Base-by-base conservation (phyloP, 2,797 vertebrate genomes). In the Ptychobarbus kaznakovi region DNA sequence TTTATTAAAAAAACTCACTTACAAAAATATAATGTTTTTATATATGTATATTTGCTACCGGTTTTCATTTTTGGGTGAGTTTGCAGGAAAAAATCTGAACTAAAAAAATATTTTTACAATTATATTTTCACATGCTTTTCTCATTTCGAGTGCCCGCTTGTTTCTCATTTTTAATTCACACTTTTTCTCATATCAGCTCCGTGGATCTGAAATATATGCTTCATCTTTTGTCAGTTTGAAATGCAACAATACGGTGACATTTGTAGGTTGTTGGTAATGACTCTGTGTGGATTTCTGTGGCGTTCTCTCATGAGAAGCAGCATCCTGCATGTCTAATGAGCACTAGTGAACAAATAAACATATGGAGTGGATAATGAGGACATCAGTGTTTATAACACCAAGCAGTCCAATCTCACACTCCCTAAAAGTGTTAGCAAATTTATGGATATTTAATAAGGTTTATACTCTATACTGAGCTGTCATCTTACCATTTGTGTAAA, bases 311-410 rank as follows among this genome's bases (percentile, higher is more conserved):
- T 91, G 90, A 93, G 93, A 85, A 89, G 85, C 88, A 90, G 88
- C 65, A 83, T 87, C 58, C 83, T 86, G 86, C 89, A 86, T 87
- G 84, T 70, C 87, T 94, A 93, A 92, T 92, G 92, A 94, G 91
- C 61, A 53, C 86, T 88, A 90, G 90, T 90, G 91, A 92, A 93
- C 90, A 90, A 88, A 87, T 91, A 86, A 91, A 90, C 94, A 94
- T 94, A 94, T 94, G 94, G 92, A 84, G 92, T 91, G 74, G 90
- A 92, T 93, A 93, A 94, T 93, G 92, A 93, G 92, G 92, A 90
- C 88, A 93, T 90, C 90, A 89, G 88, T 93, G 92, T 94, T 94
- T 90, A 89, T 90, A 90, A 93, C 93, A 93, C 92, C 91, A 92
- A 86, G 85, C 90, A 80, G 83, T 86, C 85, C 85, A 88, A 91